A percentile compares a stretch with the other conserved stretches of the same genome.
Conservation (phyloP, 2,888 invertebrate species). For the Acrobasis repandana region DNA sequence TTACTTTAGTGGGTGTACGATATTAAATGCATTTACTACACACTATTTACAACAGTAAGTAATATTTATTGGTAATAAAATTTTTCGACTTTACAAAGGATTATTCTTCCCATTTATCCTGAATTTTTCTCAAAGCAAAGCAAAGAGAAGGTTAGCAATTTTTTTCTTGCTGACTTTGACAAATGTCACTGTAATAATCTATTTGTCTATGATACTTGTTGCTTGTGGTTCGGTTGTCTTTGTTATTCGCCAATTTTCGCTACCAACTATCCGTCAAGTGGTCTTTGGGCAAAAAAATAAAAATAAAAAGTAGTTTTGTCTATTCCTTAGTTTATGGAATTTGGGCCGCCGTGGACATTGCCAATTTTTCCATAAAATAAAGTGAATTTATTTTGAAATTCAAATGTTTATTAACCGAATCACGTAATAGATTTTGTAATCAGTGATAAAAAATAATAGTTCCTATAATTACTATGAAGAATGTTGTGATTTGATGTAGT, state of each 20-base stretch:
- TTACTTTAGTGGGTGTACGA: conserved; percentile 39
- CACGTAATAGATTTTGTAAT: not conserved
- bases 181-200: conserved; percentile 12
- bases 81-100: conserved; percentile 32
- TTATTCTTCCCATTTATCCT: conserved; percentile 43
- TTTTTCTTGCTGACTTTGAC: conserved; percentile 75
- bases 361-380: conserved; percentile 13
- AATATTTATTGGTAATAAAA: conserved; percentile 36
- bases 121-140: conserved; percentile 52
- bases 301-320: not conserved
- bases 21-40: conserved; percentile 46
- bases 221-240: not conserved
- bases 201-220: not conserved
- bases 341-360: conserved; percentile 25
- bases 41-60: conserved; percentile 27
- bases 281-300: not conserved
- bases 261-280: too few species aligned
- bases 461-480: conserved; percentile 47
- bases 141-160: conserved; percentile 68
- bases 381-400: conserved; percentile 35
- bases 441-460: not conserved
- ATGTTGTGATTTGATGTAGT: conserved; percentile 63
- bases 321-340: conserved; percentile 10
- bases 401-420: conserved; percentile 31
- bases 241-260: too few species aligned